phyloP scores from a whole-genome alignment of 2,113 vertebrate species.

The Catharus bicknelli region DNA sequence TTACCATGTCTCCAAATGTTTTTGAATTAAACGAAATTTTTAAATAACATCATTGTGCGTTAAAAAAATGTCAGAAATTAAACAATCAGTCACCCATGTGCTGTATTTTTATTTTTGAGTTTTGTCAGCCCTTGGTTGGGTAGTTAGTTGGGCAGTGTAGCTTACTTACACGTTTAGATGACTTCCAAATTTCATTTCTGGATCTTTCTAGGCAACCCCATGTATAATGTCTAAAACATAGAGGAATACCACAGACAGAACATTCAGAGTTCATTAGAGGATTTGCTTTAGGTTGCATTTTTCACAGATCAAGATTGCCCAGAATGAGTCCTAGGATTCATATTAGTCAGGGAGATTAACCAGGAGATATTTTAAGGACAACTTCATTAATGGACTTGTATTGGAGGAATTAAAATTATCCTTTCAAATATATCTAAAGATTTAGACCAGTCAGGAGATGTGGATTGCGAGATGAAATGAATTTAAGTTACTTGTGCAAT shows the following conservation, averaged over 20 bases:
- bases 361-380: not conserved
- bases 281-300: not conserved
- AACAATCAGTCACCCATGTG: not conserved
- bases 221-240: not conserved
- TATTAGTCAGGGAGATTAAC: not conserved
- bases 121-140: not conserved
- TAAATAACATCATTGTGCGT: fast-evolving
- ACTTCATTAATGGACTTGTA: not conserved
- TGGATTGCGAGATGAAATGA: not conserved
- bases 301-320: not conserved
- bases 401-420: not conserved
- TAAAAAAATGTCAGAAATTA: not conserved
- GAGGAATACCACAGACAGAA: not conserved
- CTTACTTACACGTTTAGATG: not conserved
- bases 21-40: not conserved
- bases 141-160: not conserved
- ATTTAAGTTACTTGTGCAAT: not conserved
- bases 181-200: not conserved
- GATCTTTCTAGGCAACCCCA: not conserved
- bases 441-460: not conserved
- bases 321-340: not conserved
- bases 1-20: not conserved
- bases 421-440: not conserved
- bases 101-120: not conserved
- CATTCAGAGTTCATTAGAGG: not conserved